These are phyloP conservation scores for Corythaeola cristata DNA, from an alignment of 2,113 vertebrate genomes.

Conservation along the genomic window DNA sequence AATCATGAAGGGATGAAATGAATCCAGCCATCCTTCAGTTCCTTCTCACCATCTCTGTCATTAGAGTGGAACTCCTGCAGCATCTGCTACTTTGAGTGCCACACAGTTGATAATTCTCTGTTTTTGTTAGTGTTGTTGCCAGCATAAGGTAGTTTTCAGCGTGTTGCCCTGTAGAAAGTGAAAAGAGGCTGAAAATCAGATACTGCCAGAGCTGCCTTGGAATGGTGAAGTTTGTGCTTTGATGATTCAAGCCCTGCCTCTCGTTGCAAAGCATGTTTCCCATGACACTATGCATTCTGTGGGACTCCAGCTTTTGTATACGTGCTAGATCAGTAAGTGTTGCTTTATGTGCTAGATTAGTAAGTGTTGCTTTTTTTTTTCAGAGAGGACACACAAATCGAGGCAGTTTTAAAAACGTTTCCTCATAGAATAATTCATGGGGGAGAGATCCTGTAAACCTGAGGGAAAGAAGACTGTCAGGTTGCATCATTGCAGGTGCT, in stretches of 20 bases:
- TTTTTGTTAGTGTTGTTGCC: background rate
- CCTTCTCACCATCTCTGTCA: background rate
- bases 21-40: background rate
- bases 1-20: background rate
- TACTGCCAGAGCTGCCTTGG: background rate
- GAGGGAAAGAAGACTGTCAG: background rate
- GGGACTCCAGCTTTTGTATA: background rate
- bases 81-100: background rate
- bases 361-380: no score
- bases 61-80: background rate
- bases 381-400: background rate
- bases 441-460: background rate
- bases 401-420: background rate
- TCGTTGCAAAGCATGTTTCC: background rate
- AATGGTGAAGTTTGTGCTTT: background rate
- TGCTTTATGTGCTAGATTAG: no score
- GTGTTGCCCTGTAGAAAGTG: accelerated
- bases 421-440: background rate
- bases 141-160: background rate
- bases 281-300: background rate
- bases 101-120: background rate
- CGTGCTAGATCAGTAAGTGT: background rate
- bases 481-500: background rate
- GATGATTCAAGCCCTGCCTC: background rate
- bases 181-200: background rate